Evolutionary conservation across 2,113 vertebrate species (phyloP), one percentile per base, ranked within the genome.

Genomic region (Nesoenas mayeri): DNA sequence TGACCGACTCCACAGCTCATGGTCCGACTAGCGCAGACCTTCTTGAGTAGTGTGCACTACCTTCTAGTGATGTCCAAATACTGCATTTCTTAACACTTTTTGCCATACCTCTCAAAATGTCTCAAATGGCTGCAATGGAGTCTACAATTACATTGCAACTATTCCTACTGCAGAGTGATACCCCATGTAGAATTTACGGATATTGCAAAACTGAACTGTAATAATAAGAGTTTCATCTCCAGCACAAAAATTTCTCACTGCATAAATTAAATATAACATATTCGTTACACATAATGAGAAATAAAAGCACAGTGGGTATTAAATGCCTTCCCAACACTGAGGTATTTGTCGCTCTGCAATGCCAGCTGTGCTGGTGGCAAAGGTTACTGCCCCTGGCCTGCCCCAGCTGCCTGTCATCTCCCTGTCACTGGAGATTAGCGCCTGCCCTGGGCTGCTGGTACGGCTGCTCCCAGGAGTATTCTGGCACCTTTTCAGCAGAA

Each of bases 1-100:
- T 11, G 60, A 48, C 15, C 0, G 0, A 15, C 7, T 24, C 6
- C 29, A 18, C 1, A 8, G 69, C 17, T 18, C 38, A 10, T 1
- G 1, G 18, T 40, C 54, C 72, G 28, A 36, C 25, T 6, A 67
- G 34, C 1, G 38, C 42, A 81, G 32, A 65, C 16, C 22, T 71
- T 53, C 77, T 42, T 25, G 15, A 90, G 51, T 20, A 80, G 22
- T 29, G 22, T 2, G 11, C 15, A 10, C 25, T 40, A 72, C 56
- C 31, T 69, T 16, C 40, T 0, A 80, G 28, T 6, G 9, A 83
- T 14, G 50, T 58, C 42, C 50, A 85, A 57, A 73, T 11, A 34
- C 25, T 47, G 13, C 17, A 48, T 48, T 61, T 93, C 34, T 66
- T 58, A 54, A 50, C 21, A 22, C 4, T 62, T 89, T 71, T 62